Evolutionary conservation across 2,113 vertebrate species (phyloP), one percentile per base, ranked within the genome.

Genomic region (Phaetusa simplex): DNA sequence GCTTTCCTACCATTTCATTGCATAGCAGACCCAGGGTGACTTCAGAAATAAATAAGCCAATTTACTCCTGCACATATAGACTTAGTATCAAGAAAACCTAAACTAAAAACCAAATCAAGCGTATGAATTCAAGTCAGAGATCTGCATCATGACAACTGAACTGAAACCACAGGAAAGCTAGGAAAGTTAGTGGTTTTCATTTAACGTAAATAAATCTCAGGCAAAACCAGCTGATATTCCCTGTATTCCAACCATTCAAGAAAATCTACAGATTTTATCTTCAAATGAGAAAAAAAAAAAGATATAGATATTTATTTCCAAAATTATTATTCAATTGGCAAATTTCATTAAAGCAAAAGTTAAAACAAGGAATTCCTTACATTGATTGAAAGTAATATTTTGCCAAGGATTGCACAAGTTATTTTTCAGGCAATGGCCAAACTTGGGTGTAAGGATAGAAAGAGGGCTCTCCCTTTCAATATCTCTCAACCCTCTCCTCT

Each of bases 401-500:
- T 62, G 38, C 27, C 21, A 62, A 58, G 72, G 36, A 56, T n/a
- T 38, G 8, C 23, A 65, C 8, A 58, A 89, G 26, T 30, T 49
- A 5, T 61, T 17, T 80, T 89, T 72, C 34, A 49, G 20, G 7
- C 26, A 71, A 71, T 19, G 29, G 18, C 24, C 6, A 71, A 49
- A 26, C 13, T 43, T 50, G 15, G 8, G 2, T 38, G 4, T 47
- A 12, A 79, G 11, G 14, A 11, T 13, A 42, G 34, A 45, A 70
- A 61, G 77, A 78, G 6, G 5, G 12, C 1, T 26, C 4, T 67
- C 12, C 11, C 1, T 1, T 59, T 55, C 21, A 53, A 1, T 19
- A 55, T 19, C 8, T 71, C 73, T 64, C 43, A 69, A 78, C 49
- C 6, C 1, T 83, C 18, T 42, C 6, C 17, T 59, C 73, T 55